These are phyloP conservation scores for Apostichopus parvimensis DNA, from an alignment of 35 echinoderm and acorn worm species.

Conservation along the genomic window DNA sequence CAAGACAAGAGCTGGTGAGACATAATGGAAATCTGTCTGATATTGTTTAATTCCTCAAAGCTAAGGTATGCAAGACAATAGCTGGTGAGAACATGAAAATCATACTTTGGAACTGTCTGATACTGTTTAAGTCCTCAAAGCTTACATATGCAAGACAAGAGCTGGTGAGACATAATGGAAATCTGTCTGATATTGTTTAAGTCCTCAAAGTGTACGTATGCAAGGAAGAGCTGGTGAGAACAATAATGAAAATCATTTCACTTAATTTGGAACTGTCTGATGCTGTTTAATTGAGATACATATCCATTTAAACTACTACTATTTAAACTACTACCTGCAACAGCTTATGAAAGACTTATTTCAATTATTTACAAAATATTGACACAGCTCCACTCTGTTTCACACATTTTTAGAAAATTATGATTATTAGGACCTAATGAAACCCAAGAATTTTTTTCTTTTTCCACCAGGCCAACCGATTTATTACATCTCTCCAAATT, in stretches of 20 bases:
- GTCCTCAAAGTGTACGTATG: slow-evolving; percentile 66
- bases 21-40: no score
- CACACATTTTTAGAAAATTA: slow-evolving; percentile 6
- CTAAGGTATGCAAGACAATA: slow-evolving; percentile 78
- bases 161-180: slow-evolving; percentile 48
- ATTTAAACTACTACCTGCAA: no score
- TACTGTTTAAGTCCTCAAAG: slow-evolving; percentile 7
- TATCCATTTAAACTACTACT: no score
- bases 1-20: slow-evolving; percentile 76
- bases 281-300: no score
- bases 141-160: slow-evolving; percentile 74
- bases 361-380: background rate
- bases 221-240: slow-evolving; percentile 75
- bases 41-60: background rate
- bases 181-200: no score
- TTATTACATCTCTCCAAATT: slow-evolving; percentile 53
- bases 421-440: no score
- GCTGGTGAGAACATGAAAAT: slow-evolving; percentile 53
- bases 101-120: no score
- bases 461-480: slow-evolving; percentile 56
- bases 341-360: background rate
- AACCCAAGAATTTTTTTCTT: no score
- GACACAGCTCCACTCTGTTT: background rate
- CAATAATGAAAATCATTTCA: no score
- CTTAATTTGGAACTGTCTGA: no score